Conservation (phyloP, 2,797 vertebrate species). For the Crotalus adamanteus region DNA sequence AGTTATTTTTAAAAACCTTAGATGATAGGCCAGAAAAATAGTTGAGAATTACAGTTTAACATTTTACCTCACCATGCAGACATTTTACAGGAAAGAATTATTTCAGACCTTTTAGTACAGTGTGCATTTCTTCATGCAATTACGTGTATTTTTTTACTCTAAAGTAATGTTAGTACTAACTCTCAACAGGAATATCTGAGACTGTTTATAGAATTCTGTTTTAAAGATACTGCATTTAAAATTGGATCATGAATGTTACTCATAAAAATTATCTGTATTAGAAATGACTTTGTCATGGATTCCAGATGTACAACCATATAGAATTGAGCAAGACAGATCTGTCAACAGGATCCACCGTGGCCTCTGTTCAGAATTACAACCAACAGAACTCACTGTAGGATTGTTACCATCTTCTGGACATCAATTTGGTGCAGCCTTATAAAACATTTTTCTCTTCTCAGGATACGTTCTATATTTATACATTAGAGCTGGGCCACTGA, state of each 20-base stretch:
- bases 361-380: neutral
- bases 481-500: neutral
- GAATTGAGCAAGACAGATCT: neutral
- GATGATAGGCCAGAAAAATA: neutral
- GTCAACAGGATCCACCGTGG: neutral
- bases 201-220: neutral
- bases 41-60: neutral
- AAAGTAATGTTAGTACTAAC: neutral
- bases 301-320: neutral
- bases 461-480: neutral
- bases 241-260: neutral
- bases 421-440: neutral
- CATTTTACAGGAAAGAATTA: neutral
- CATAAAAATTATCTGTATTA: neutral
- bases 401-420: neutral
- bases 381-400: neutral
- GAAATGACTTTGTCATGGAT: neutral
- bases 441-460: neutral
- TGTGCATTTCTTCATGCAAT: neutral
- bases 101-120: neutral
- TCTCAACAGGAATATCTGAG: neutral
- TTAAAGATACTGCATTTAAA: neutral
- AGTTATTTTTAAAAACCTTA: neutral
- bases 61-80: neutral
- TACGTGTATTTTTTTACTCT: neutral